Evolutionary conservation across 2,888 invertebrate genomes (phyloP), one percentile per base, ranked within the genome.

Genomic region (Iselma pallidipennis): DNA sequence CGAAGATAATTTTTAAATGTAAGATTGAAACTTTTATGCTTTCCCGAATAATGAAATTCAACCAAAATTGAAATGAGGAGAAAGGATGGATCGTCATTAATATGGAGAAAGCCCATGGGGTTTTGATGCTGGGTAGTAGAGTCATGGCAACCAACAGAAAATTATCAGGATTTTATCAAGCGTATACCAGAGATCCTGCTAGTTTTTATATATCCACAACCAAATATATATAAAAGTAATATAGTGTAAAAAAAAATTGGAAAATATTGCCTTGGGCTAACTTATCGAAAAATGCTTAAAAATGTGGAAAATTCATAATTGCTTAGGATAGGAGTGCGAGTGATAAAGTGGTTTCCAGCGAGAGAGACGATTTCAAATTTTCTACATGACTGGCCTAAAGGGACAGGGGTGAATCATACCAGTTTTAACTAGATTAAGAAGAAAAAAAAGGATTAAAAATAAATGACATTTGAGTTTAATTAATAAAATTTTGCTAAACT

Each of bases 261-360:
- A 54, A 53, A 56, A 59, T 48, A 53, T 57, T 51, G 42, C 57
- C 42, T 14, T 37, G 29, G 54, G 61, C 28, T 53, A 49, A 37
- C n/a, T 49, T 55, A 59, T 55, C 59, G 55, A 29, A 48, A 51
- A 25, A 55, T 28, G 55, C 7, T 26, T 59, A 23, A 23, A 19
- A 60, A 56, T 19, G 55, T 48, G 56, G 60, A 52, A 60, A 56
- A 60, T 60, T 56, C 51, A 50, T 60, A 60, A 60, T 60, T 60
- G 60, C 37, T 28, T 42, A 25, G 26, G 29, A 42, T 37, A 16
- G 28, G 55, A 56, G 52, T 37, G 23, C 19, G 55, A 56, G 52
- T 56, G 60, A 56, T 49, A 50, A 55, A 59, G 42, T 37, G 28
- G 28, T 59, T 50, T 2, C 25, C 10, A 42, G n/a, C n/a, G n/a